Conservation (phyloP, 2,797 vertebrate species). For the Muraenolepis orangiensis region DNA sequence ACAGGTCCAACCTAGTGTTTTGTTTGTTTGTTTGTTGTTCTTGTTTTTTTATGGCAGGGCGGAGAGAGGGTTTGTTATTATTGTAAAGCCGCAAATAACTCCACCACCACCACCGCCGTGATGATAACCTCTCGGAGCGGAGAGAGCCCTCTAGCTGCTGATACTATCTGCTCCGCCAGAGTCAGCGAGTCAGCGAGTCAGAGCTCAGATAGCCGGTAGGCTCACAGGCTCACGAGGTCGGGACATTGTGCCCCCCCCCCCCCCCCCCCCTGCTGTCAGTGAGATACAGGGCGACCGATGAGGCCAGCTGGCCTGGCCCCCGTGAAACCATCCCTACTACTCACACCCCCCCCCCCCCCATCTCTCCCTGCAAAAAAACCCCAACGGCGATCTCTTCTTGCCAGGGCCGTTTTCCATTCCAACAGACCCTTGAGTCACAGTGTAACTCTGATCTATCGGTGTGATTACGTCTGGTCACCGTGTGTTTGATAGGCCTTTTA, state of each 20-base stretch:
- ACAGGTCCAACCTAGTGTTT: constrained; percentile 14
- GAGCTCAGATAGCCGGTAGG: constrained; percentile 38
- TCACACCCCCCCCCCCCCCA: not conserved
- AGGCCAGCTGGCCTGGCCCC: constrained; percentile 50
- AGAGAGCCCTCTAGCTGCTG: constrained; percentile 31
- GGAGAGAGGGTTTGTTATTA: constrained; percentile 50
- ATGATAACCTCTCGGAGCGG: constrained; percentile 49
- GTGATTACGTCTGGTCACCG: not conserved
- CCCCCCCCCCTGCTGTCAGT: no score
- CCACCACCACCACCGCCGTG: constrained; percentile 50
- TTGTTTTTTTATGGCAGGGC: constrained; percentile 23
- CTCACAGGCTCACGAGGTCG: constrained; percentile 32
- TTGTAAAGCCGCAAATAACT: constrained; percentile 61
- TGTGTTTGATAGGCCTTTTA: not conserved
- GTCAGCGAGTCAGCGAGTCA: constrained; percentile 38
- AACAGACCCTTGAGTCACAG: not conserved
- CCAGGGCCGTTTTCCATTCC: not conserved
- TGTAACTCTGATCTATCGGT: not conserved
- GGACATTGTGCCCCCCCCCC: constrained; percentile 34
- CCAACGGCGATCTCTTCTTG: not conserved
- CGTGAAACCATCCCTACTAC: constrained; percentile 16
- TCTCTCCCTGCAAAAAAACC: constrained; percentile 9
- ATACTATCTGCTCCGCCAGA: constrained; percentile 27
- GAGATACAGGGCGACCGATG: constrained; percentile 29
- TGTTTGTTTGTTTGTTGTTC: no score